These are phyloP conservation scores for Calcarius lapponicus DNA, from an alignment of 2,797 vertebrate genomes.

Conservation along the genomic window DNA sequence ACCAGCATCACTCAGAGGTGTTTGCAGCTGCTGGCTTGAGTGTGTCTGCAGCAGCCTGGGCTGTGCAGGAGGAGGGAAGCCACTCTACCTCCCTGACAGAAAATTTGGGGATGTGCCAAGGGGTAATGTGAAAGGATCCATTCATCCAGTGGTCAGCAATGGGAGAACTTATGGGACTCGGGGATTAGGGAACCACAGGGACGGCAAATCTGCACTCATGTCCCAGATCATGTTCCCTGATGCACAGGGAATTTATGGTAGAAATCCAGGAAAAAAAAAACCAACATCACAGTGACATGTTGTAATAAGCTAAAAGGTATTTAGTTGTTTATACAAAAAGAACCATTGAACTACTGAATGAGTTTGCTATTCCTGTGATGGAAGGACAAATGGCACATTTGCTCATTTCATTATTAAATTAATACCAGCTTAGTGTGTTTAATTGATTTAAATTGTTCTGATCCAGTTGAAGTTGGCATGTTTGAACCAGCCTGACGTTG, in stretches of 20 bases:
- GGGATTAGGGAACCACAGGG: background rate
- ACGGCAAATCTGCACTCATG: background rate
- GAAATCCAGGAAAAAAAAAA: background rate
- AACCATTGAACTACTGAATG: background rate
- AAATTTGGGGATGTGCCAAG: background rate
- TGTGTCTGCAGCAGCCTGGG: background rate
- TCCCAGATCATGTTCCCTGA: background rate
- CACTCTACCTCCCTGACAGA: background rate
- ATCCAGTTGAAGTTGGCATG: background rate
- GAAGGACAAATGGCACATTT: background rate
- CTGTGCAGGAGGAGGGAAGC: background rate
- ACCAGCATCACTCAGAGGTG: background rate
- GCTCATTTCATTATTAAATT: constrained; percentile 44
- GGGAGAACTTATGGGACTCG: background rate
- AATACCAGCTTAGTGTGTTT: constrained; percentile 21
- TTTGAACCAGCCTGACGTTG: background rate
- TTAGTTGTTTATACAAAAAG: background rate
- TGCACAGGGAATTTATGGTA: background rate
- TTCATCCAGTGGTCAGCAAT: background rate
- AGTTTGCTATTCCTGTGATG: background rate
- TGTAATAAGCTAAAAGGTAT: background rate
- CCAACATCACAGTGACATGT: fast-evolving
- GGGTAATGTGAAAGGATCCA: background rate
- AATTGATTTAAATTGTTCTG: constrained; percentile 31
- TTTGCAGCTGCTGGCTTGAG: background rate